Base-by-base conservation (phyloP, 2,797 vertebrate species). In the Gymnopithys bicolor region DNA sequence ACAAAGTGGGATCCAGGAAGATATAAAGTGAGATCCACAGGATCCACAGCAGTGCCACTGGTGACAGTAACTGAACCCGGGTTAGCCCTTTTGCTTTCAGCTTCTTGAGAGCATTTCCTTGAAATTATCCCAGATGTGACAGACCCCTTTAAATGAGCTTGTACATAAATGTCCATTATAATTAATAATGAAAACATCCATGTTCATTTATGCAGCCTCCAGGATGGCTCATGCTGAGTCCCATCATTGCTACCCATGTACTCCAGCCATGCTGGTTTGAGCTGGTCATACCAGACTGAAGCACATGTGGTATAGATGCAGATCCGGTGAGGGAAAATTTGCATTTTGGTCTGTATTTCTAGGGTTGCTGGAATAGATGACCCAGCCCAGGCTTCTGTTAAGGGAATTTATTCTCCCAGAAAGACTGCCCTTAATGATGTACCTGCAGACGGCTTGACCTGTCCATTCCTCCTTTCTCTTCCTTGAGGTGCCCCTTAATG, bases 391-490 rank as follows among this genome's bases (percentile, higher is more conserved):
- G 24, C 23, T 87, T 70, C 25, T 35, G 30, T 9, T 3, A 5
- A n/a, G 23, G 14, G 33, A 43, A 71, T 93, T 82, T 45, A 48
- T 28, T 45, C 21, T 56, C 41, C 32, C 35, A 27, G 30, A 43
- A 58, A 48, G 46, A 6, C 10, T 21, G 21, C 48, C 8, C 15
- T 18, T 53, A 37, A 4, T 0, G 4, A 13, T 2, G 16, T 35
- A 22, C 45, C 71, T 63, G 81, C 76, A 82, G 55, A 15, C 60
- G 82, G 10, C 18, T 19, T 63, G n/a, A 16, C 49, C 35, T 23
- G 13, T 9, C n/a, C 23, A 0, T 25, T 62, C 18, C 22, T 52
- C 19, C 24, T 56, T 67, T 25, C 33, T 33, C 24, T 28, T 30
- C 23, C n/a, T 45, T 67, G n/a, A 30, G 12, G 6, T 22, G 32